These are phyloP conservation scores for Opisthocomus hoazin DNA, from an alignment of 2,113 vertebrate genomes.

Conservation along the genomic window DNA sequence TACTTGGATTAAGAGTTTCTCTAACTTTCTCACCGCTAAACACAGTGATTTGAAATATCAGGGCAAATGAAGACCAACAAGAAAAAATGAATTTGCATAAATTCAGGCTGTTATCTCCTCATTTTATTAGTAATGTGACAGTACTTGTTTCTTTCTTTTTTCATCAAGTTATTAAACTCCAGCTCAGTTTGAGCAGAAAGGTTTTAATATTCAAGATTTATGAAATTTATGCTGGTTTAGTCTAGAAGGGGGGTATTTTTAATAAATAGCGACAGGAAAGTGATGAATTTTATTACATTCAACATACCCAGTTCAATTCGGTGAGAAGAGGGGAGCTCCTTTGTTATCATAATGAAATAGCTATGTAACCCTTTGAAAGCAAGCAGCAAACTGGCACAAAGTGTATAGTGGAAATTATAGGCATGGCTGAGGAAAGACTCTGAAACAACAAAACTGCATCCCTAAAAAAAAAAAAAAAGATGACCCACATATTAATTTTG, in stretches of 20 bases:
- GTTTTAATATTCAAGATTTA: not conserved
- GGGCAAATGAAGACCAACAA: not conserved
- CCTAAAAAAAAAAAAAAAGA: conserved; percentile 70
- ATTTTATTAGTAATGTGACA: not conserved
- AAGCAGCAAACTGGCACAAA: conserved; percentile 88
- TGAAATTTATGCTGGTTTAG: not conserved
- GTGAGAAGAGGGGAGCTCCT: conserved; percentile 89
- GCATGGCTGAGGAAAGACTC: conserved; percentile 93
- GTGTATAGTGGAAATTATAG: conserved; percentile 87
- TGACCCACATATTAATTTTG: not conserved
- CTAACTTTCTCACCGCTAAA: not conserved
- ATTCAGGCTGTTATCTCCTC: not conserved
- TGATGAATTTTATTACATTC: not conserved
- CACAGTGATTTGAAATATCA: not conserved
- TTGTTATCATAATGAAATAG: conserved; percentile 86
- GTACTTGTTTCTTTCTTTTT: not conserved
- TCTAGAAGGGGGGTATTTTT: not conserved
- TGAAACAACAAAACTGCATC: conserved; percentile 88
- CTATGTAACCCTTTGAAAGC: conserved; percentile 94
- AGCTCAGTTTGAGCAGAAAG: not conserved
- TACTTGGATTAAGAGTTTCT: not conserved
- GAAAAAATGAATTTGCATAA: not conserved
- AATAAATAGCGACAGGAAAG: not conserved
- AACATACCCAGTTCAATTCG: conserved; percentile 92
- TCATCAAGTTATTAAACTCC: not conserved